phyloP scores from a whole-genome alignment of 2,888 invertebrate species.

The Chrysopilus asiliformis region DNA sequence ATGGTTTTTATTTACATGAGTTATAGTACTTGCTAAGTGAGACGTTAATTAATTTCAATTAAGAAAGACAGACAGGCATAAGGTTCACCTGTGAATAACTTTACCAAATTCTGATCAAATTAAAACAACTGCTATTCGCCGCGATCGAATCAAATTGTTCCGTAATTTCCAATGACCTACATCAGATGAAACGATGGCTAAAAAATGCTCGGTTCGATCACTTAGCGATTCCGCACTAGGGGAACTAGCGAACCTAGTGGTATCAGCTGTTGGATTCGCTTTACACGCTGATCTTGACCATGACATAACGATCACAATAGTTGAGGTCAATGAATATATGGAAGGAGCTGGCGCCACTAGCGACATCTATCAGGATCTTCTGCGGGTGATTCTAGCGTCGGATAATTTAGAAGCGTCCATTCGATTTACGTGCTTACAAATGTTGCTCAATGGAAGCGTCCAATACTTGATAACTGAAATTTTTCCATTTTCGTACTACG shows the following conservation, averaged over 20 bases:
- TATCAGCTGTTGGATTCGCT: conserved; percentile 47
- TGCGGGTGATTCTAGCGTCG: conserved; percentile 49
- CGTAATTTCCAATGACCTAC: not conserved
- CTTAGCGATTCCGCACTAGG: conserved; percentile 47
- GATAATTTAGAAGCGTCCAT: conserved; percentile 54
- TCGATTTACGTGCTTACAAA: conserved; percentile 49
- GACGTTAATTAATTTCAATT: no score
- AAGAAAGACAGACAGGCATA: no score
- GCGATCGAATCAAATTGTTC: no score
- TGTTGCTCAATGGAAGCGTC: conserved; percentile 51
- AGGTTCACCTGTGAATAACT: no score
- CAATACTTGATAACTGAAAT: conserved; percentile 52
- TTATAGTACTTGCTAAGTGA: no score
- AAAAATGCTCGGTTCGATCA: conserved; percentile 45
- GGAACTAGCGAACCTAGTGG: conserved; percentile 46
- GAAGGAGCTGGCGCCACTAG: conserved; percentile 48
- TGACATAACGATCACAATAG: conserved; percentile 44
- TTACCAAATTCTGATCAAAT: no score
- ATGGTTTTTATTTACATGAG: no score
- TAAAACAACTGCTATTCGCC: no score
- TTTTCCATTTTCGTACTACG: conserved; percentile 58
- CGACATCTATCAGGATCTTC: conserved; percentile 54
- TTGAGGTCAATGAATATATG: conserved; percentile 46
- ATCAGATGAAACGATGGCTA: conserved; percentile 40
- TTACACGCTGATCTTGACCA: conserved; percentile 40